Evolutionary conservation across 2,888 invertebrate genomes (phyloP).

Genomic region (Drosophila mettleri): DNA sequence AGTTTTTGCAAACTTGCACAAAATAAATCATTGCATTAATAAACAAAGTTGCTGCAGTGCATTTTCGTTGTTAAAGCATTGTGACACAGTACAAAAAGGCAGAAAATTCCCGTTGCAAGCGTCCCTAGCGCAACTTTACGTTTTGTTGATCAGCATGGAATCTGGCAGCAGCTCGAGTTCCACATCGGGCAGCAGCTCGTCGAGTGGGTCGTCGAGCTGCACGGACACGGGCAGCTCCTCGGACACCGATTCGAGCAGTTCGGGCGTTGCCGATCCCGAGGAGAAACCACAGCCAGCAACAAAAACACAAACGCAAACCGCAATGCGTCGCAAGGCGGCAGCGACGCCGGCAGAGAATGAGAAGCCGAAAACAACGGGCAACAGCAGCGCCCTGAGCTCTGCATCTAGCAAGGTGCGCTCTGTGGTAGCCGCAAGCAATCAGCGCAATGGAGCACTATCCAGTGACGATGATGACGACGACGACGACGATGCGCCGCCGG

Average conservation of each 20-base stretch:
- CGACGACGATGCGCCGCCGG: constrained; percentile 67
- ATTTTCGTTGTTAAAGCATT: neutral
- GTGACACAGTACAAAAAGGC: neutral
- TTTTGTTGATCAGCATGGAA: constrained; percentile 38
- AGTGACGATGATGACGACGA: constrained; percentile 86
- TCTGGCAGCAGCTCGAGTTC: constrained; percentile 86
- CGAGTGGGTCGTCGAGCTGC: constrained; percentile 89
- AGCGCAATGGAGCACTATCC: constrained; percentile 83
- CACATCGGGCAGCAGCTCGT: constrained; percentile 88
- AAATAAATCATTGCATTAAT: neutral
- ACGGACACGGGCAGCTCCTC: constrained; percentile 86
- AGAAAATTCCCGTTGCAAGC: neutral
- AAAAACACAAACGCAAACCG: constrained; percentile 49
- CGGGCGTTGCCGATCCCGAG: constrained; percentile 82
- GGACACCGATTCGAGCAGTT: constrained; percentile 88
- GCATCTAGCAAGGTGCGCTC: constrained; percentile 60
- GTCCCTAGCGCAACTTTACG: neutral
- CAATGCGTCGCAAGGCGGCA: constrained; percentile 44
- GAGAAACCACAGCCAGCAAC: constrained; percentile 80
- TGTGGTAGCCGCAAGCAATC: constrained; percentile 59
- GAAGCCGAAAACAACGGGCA: constrained; percentile 34
- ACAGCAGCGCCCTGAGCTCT: constrained; percentile 36
- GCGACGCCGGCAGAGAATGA: constrained; percentile 38
- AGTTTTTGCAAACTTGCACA: constrained; percentile 18
- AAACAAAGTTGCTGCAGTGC: neutral